Evolutionary conservation across 30 jellyfish, hydroid and myxozoan species (phyloP), one percentile per base, ranked within the genome.

Genomic region (Aurelia sp.): DNA sequence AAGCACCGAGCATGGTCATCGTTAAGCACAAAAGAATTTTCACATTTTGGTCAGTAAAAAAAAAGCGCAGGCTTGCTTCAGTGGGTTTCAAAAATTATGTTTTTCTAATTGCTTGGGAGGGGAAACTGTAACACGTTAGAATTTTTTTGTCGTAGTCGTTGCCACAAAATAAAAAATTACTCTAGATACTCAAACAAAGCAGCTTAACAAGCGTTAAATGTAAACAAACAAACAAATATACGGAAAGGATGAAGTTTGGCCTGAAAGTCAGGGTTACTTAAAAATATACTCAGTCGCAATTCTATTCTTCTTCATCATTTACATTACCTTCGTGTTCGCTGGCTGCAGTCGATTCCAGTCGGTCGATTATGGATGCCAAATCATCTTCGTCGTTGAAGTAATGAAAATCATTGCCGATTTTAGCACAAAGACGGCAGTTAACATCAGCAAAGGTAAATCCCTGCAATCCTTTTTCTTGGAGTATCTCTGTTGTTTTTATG

Each of bases 291-390:
- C 19, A 41, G 33, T 71, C 67, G 0, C n/a, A 73, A 71, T 33
- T 71, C 82, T 71, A 23, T 6, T 71, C 82, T 13, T 33, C 40
- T 72, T 71, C 30, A 13, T 71, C 82, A 71, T 71, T 71, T 41
- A 18, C 82, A 71, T 47, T 71, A 71, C 66, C 82, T 73, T 40
- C 50, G 85, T 73, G 47, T 21, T 73, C 72, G 85, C 23, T 73
- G 33, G 85, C 85, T 41, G 48, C 85, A 8, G 85, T 58, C 82
- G 65, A 53, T 53, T 27, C 33, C 33, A 27, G 33, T 27, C 33
- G 33, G 3, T 65, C 22, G 20, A 37, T n/a, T n/a, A n/a, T n/a
- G n/a, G n/a, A n/a, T n/a, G n/a, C n/a, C n/a, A n/a, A n/a, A n/a
- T n/a, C n/a, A n/a, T n/a, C n/a, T n/a, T n/a, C n/a, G n/a, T n/a